Evolutionary conservation across 2,888 invertebrate species (phyloP).

Genomic region (Boloria euphrosyne): DNA sequence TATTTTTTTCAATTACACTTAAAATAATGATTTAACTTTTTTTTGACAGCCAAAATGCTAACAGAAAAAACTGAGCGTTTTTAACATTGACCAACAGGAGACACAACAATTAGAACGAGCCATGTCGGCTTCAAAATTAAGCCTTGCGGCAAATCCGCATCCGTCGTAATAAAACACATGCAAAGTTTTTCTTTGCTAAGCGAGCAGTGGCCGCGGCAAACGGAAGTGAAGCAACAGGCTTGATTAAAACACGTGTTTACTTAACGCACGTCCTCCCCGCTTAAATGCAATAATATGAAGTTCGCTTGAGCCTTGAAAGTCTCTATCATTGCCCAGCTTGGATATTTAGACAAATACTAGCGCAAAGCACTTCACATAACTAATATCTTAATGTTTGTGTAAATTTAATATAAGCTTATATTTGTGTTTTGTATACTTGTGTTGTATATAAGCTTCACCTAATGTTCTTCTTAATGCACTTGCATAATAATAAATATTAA

Average conservation of each 20-base stretch:
- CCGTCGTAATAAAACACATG: conserved; percentile 82
- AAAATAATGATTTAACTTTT: background rate
- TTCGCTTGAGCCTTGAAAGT: conserved; percentile 42
- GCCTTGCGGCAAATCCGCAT: conserved; percentile 69
- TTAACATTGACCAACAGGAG: conserved; percentile 55
- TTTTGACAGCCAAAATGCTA: background rate
- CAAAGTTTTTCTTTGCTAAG: conserved; percentile 81
- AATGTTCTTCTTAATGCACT: too few species aligned
- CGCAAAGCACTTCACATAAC: conserved; percentile 5
- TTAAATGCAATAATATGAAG: conserved; percentile 64
- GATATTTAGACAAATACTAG: conserved; percentile 24
- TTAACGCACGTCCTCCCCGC: conserved; percentile 70
- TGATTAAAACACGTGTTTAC: conserved; percentile 83
- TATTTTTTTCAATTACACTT: background rate
- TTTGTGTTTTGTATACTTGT: background rate
- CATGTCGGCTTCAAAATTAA: conserved; percentile 74
- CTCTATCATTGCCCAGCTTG: conserved; percentile 33
- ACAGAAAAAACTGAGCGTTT: conserved; percentile 39
- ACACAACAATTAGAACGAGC: conserved; percentile 71
- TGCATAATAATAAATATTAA: too few species aligned
- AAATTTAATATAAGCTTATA: conserved; percentile 4
- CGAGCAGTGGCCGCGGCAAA: conserved; percentile 69
- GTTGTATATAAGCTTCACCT: too few species aligned
- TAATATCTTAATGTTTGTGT: conserved; percentile 1
- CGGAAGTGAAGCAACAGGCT: conserved; percentile 80